These are phyloP conservation scores for Hirtodrosophila trivittata DNA, from an alignment of 2,888 invertebrate species.

Conservation along the genomic window DNA sequence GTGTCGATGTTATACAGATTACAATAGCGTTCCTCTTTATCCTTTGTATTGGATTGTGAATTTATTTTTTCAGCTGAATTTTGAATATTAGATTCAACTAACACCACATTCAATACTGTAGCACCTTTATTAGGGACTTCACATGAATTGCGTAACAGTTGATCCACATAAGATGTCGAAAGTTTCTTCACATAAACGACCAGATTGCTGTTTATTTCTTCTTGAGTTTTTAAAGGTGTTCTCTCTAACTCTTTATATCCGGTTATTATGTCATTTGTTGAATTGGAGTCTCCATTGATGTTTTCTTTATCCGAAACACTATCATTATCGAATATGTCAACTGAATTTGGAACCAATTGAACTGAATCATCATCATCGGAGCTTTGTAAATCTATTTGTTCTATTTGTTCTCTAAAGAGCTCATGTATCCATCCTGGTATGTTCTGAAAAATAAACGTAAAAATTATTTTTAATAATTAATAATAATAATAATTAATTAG, in stretches of 20 bases:
- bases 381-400: slow-evolving; percentile 10
- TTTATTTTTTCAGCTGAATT: neutral
- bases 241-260: no score
- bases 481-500: no score
- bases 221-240: no score
- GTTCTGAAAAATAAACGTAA: neutral
- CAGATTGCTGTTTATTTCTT: no score
- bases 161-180: neutral
- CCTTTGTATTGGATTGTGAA: neutral
- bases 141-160: neutral
- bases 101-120: slow-evolving; percentile 12
- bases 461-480: no score
- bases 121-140: neutral
- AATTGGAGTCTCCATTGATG: neutral
- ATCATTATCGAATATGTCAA: neutral
- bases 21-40: neutral
- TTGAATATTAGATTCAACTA: slow-evolving; percentile 10
- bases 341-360: neutral
- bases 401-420: slow-evolving; percentile 18
- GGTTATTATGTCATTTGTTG: no score
- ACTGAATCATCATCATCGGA: slow-evolving; percentile 15
- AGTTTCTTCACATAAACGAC: slow-evolving; percentile 8
- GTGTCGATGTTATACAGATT: slow-evolving; percentile 8
- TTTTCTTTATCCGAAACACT: neutral
- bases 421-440: slow-evolving; percentile 25